Evolutionary conservation across 2,888 invertebrate species (phyloP), one percentile per base, ranked within the genome.

Genomic region (Drosophila kuntzei): DNA sequence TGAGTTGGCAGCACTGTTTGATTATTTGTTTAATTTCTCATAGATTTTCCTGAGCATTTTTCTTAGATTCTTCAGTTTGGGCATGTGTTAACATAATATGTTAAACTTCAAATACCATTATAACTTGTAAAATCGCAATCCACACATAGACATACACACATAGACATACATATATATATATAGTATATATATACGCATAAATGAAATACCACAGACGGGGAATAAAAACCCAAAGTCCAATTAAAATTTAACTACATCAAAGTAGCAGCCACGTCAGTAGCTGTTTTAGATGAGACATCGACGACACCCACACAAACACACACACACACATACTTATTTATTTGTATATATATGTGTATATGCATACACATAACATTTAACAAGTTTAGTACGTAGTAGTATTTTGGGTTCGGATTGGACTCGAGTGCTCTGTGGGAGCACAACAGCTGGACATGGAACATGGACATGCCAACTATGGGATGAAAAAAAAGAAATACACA

Each of bases 191-290:
- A 55, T 34, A 51, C 63, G 62, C 76, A 74, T 74, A 71, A 27
- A 72, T 74, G 76, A 71, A 76, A 83, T 89, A 79, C 81, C 85
- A 76, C 79, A 81, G 80, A 79, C 73, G 72, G 76, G 71, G 77
- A 41, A 71, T 69, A 75, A 82, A 87, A 87, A 83, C 77, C 89
- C 76, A 84, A 89, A 89, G 87, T 89, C 89, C 89, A 89, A 90
- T 87, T 90, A 90, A 90, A 89, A 89, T 89, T 89, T 86, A 87
- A 89, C 90, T 85, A 90, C 87, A 90, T 89, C 90, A 89, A 89
- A 87, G 90, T 76, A 79, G 76, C 81, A 77, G 67, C 73, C 70
- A 67, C 70, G 70, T 73, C 87, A 83, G 83, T 79, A 77, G 88
- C 80, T 69, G 70, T 58, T 67, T 74, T 74, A 74, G 74, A 80